These are phyloP conservation scores for Drosophila parvula DNA, from an alignment of 1,140 invertebrate species.

Conservation along the genomic window DNA sequence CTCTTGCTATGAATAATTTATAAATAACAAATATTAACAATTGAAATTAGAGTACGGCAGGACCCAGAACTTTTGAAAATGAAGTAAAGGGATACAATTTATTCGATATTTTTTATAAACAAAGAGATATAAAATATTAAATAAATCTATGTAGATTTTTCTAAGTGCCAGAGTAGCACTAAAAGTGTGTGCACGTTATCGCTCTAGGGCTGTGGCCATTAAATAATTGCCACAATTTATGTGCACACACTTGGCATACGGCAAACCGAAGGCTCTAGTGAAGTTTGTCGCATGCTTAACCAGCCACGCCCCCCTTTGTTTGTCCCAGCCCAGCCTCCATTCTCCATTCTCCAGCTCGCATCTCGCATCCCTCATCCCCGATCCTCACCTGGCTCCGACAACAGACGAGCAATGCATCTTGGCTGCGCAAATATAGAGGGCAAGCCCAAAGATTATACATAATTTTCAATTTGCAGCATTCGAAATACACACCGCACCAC, in stretches of 20 bases:
- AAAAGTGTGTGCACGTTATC: slow-evolving; percentile 52
- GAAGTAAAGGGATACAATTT: neutral
- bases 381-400: neutral
- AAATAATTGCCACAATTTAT: slow-evolving; percentile 80
- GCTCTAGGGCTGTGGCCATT: slow-evolving; percentile 62
- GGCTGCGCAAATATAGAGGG: slow-evolving; percentile 63
- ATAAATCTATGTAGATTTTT: neutral
- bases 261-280: slow-evolving; percentile 48
- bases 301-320: slow-evolving; percentile 8
- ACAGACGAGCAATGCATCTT: slow-evolving; percentile 65
- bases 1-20: too few species aligned
- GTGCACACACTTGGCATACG: slow-evolving; percentile 69
- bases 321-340: neutral
- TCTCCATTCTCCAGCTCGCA: neutral
- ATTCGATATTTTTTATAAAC: too few species aligned
- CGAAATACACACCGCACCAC: slow-evolving; percentile 38
- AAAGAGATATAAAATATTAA: neutral
- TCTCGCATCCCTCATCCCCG: neutral
- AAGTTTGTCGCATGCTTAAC: slow-evolving; percentile 36
- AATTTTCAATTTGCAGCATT: slow-evolving; percentile 70
- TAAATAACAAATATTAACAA: too few species aligned
- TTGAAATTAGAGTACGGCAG: too few species aligned
- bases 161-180: neutral
- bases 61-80: too few species aligned
- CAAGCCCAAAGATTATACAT: slow-evolving; percentile 74